These are phyloP conservation scores for Hypomecis punctinalis DNA, from an alignment of 2,888 invertebrate genomes.

Conservation along the genomic window DNA sequence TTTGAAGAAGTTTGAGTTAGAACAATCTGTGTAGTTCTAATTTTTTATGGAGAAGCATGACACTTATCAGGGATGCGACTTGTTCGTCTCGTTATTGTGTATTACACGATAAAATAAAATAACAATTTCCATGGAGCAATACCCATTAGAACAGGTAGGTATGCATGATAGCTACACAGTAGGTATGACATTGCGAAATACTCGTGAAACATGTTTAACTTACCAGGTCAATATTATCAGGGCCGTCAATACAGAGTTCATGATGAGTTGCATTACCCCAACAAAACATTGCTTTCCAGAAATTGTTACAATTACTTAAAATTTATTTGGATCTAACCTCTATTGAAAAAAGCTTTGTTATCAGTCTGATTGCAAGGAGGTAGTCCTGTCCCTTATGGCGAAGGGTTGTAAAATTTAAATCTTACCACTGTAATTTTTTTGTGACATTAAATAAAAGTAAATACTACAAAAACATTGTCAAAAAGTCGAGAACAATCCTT, in stretches of 20 bases:
- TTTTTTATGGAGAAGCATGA: no score
- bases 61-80: no score
- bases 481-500: constrained; percentile 76
- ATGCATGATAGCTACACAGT: no score
- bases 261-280: constrained; percentile 83
- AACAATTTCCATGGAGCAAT: no score
- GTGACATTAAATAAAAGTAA: constrained; percentile 53
- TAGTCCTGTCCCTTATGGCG: constrained; percentile 43
- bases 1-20: no score
- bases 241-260: constrained; percentile 75
- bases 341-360: constrained; percentile 46
- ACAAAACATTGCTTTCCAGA: constrained; percentile 76
- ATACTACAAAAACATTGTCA: constrained; percentile 61
- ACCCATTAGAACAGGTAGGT: no score
- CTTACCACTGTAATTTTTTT: constrained; percentile 55
- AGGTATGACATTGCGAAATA: neutral
- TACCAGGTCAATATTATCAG: constrained; percentile 72
- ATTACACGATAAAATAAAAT: no score
- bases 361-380: constrained; percentile 56
- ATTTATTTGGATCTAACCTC: constrained; percentile 58
- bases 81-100: no score
- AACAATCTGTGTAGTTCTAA: no score
- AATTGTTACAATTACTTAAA: constrained; percentile 47
- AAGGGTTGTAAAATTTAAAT: constrained; percentile 6
- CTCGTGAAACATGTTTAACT: constrained; percentile 40